A percentile compares a stretch with the other conserved stretches of the same genome.
Conservation (phyloP, 2,888 invertebrate species). For the Caenorhabditis doughertyi region DNA sequence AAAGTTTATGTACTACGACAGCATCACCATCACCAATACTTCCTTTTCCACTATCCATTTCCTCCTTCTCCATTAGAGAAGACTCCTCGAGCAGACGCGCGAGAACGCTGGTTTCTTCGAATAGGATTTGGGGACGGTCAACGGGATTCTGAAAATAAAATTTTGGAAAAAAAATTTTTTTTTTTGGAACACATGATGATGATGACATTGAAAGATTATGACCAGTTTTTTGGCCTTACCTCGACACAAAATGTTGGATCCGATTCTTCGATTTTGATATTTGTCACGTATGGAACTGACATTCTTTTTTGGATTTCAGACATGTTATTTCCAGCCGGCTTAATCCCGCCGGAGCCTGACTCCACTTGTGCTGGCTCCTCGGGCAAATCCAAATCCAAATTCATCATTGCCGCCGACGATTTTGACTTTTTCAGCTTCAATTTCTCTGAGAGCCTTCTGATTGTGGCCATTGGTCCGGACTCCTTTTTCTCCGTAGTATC, state of each 20-base stretch:
- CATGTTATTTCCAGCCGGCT: too few species aligned
- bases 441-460: slow-evolving; percentile 59
- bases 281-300: slow-evolving; percentile 55
- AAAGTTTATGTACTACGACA: slow-evolving; percentile 50
- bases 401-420: slow-evolving; percentile 56
- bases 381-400: slow-evolving; percentile 32
- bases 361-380: slow-evolving; percentile 16
- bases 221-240: slow-evolving; percentile 12
- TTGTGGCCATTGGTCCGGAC: slow-evolving; percentile 57
- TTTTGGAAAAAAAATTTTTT: too few species aligned
- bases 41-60: slow-evolving; percentile 62
- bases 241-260: slow-evolving; percentile 13
- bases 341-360: background rate
- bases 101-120: slow-evolving; percentile 41
- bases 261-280: slow-evolving; percentile 47
- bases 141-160: background rate
- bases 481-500: slow-evolving; percentile 50
- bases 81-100: slow-evolving; percentile 57
- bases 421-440: slow-evolving; percentile 57
- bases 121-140: slow-evolving; percentile 41
- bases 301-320: too few species aligned
- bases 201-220: slow-evolving; percentile 26
- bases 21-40: slow-evolving; percentile 54
- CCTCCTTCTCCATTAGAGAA: slow-evolving; percentile 29
- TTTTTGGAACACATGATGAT: background rate